A percentile compares a stretch with the other conserved stretches of the same genome.
Evolutionary conservation across 2,888 invertebrate species (phyloP).

Genomic region (Calameuta idolon): DNA sequence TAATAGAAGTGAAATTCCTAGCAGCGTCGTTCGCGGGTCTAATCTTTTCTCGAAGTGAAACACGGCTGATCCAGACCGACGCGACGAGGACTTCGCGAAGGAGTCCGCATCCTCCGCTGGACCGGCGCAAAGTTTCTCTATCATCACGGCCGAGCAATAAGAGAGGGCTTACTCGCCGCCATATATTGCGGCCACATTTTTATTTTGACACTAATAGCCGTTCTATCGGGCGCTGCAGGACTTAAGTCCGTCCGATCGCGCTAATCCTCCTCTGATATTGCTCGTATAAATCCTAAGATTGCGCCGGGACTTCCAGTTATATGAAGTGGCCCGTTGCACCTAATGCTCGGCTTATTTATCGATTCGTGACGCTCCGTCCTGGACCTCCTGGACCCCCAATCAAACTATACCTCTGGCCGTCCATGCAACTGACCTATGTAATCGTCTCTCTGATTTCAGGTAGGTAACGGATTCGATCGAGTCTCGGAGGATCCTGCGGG

Average conservation of each 20-base stretch:
- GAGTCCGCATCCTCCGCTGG: too few relatives aligned
- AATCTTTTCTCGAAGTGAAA: too few relatives aligned
- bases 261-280: constrained; percentile 65
- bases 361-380: constrained; percentile 30
- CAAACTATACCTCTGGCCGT: neutral
- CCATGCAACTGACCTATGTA: constrained; percentile 15
- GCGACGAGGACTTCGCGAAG: too few relatives aligned
- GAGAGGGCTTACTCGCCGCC: constrained; percentile 59
- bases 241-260: constrained; percentile 63
- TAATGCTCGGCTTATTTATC: constrained; percentile 59
- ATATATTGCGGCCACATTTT: constrained; percentile 66
- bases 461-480: constrained; percentile 58
- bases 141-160: constrained; percentile 47
- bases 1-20: too few relatives aligned
- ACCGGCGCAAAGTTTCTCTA: neutral
- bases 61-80: too few relatives aligned
- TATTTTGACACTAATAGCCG: constrained; percentile 67
- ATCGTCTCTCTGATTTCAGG: constrained; percentile 53
- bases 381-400: neutral
- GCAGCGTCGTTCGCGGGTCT: too few relatives aligned
- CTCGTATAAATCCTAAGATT: constrained; percentile 55
- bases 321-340: constrained; percentile 40
- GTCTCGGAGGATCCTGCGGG: too few relatives aligned
- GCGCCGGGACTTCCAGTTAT: constrained; percentile 22
- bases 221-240: constrained; percentile 60